Percentiles rank a stretch among this genome's conserved stretches.
Conservation (phyloP, 2,113 vertebrate species). For the Paramisgurnus dabryanus region DNA sequence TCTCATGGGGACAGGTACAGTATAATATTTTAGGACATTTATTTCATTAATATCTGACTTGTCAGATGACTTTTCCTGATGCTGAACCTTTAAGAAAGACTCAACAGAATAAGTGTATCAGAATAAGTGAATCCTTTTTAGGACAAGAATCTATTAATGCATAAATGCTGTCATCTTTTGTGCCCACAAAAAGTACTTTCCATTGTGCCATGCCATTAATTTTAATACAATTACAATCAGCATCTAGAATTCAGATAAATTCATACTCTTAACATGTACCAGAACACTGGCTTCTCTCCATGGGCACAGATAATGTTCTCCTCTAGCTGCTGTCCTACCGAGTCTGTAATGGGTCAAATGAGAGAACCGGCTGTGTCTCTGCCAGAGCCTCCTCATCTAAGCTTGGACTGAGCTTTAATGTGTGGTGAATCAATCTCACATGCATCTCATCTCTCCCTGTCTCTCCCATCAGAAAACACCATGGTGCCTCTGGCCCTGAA, state of each 20-base stretch:
- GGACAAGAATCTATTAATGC: too few species aligned
- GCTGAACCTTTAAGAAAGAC: too few species aligned
- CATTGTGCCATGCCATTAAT: neutral
- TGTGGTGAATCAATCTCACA: constrained; percentile 15
- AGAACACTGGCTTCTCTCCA: neutral
- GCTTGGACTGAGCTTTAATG: constrained; percentile 21
- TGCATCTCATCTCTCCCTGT: constrained; percentile 33
- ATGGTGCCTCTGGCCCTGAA: constrained; percentile 19
- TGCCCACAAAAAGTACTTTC: neutral
- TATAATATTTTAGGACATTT: too few species aligned
- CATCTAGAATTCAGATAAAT: too few species aligned
- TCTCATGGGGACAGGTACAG: too few species aligned
- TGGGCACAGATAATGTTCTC: neutral
- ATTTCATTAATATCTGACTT: too few species aligned
- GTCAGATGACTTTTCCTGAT: too few species aligned
- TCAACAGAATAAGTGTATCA: too few species aligned
- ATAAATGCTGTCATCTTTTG: neutral
- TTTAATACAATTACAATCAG: too few species aligned
- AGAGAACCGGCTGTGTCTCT: neutral
- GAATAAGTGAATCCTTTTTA: too few species aligned
- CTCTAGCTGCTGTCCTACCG: constrained; percentile 10
- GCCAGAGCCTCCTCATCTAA: constrained; percentile 2
- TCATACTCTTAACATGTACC: neutral
- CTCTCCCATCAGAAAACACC: neutral
- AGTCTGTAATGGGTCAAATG: constrained; percentile 21